phyloP scores from a whole-genome alignment of 2,888 invertebrate species.

The Pogonocherus hispidulus region DNA sequence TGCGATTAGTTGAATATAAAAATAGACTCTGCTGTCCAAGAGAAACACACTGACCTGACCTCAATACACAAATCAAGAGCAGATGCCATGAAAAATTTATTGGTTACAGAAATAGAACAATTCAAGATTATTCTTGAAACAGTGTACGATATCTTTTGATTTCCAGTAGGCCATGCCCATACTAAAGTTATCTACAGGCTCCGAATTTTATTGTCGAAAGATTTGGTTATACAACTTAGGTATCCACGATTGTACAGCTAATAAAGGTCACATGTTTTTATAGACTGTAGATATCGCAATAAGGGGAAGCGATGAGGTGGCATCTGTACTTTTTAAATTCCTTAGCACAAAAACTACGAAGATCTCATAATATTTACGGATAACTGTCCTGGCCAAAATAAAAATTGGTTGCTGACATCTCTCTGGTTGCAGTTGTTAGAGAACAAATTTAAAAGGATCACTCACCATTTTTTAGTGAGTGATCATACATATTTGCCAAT shows the following conservation, averaged over 20 bases:
- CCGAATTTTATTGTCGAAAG: constrained; percentile 49
- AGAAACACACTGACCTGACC: too few relatives aligned
- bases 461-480: not conserved
- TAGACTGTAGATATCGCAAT: constrained; percentile 45
- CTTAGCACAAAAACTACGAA: constrained; percentile 7
- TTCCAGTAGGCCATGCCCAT: constrained; percentile 48
- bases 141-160: constrained; percentile 48
- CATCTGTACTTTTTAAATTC: constrained; percentile 40
- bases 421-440: not conserved
- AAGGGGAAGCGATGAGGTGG: constrained; percentile 45
- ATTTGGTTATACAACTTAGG: constrained; percentile 50
- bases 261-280: constrained; percentile 42
- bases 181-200: constrained; percentile 40
- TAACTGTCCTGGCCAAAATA: not conserved
- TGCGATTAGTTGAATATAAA: constrained; percentile 29
- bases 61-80: too few relatives aligned
- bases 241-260: constrained; percentile 46
- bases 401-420: not conserved
- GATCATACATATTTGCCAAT: not conserved
- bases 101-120: too few relatives aligned
- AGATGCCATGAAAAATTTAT: too few relatives aligned
- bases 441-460: not conserved
- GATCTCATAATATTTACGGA: not conserved
- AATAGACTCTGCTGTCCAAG: constrained; percentile 29
- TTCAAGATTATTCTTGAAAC: too few relatives aligned